Evolutionary conservation across 1,140 invertebrate species (phyloP).

Genomic region (Helicoverpa zea): DNA sequence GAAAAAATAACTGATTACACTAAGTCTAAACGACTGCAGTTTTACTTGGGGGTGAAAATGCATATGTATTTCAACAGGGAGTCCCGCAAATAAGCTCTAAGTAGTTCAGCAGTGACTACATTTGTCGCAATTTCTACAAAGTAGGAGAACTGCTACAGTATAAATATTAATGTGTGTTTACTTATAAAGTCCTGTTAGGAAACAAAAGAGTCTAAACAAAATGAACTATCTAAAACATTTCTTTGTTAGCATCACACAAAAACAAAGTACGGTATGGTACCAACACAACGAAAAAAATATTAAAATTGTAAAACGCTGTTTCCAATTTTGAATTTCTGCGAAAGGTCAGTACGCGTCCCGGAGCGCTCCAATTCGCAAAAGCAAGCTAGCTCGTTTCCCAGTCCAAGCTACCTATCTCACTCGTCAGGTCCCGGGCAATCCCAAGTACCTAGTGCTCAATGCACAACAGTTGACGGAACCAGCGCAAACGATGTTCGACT

Average conservation of each 20-base stretch:
- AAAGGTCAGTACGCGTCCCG: slow-evolving; percentile 67
- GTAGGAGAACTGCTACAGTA: too few relatives aligned
- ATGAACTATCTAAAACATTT: slow-evolving; percentile 4
- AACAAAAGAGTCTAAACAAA: slow-evolving; percentile 9
- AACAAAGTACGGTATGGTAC: slow-evolving; percentile 7
- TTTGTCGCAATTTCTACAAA: too few relatives aligned
- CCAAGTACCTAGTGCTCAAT: slow-evolving; percentile 71
- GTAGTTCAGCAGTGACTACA: too few relatives aligned
- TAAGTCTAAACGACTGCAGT: too few relatives aligned
- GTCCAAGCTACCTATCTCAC: slow-evolving; percentile 71
- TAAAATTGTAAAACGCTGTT: slow-evolving; percentile 14
- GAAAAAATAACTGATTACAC: too few relatives aligned
- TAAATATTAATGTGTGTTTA: too few relatives aligned
- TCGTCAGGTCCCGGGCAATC: slow-evolving; percentile 75
- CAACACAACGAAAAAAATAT: slow-evolving; percentile 21
- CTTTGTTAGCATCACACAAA: slow-evolving; percentile 6
- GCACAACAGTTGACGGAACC: slow-evolving; percentile 49
- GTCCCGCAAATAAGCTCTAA: too few relatives aligned
- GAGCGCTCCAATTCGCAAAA: slow-evolving; percentile 65
- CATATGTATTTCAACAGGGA: too few relatives aligned
- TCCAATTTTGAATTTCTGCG: slow-evolving; percentile 43
- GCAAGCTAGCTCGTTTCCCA: slow-evolving; percentile 61
- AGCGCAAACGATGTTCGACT: slow-evolving; percentile 59
- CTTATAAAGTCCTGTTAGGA: background rate
- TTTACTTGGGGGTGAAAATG: too few relatives aligned